phyloP scores from a whole-genome alignment of 2,797 vertebrate species.

The Notolepis coatsorum region DNA sequence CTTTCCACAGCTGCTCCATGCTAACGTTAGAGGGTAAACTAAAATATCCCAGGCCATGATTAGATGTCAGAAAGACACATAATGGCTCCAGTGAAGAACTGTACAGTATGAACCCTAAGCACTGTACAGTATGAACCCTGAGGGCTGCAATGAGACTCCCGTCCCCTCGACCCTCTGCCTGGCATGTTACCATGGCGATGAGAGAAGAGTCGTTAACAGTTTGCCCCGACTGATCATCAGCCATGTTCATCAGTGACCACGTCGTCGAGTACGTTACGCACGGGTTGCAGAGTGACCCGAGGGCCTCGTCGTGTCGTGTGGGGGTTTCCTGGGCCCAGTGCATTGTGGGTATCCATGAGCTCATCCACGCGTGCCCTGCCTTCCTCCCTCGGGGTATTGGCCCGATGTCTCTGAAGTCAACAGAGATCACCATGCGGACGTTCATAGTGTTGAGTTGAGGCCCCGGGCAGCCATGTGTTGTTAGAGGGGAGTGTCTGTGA shows the following conservation, averaged over 20 bases:
- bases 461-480: conserved; percentile 8
- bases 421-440: conserved; percentile 23
- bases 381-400: neutral
- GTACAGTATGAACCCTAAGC: neutral
- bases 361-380: conserved; percentile 3
- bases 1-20: neutral
- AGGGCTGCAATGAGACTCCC: neutral
- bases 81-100: neutral
- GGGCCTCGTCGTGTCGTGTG: neutral
- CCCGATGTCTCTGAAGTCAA: conserved; percentile 28
- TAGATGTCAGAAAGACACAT: neutral
- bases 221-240: neutral
- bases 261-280: neutral
- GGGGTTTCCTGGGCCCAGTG: neutral
- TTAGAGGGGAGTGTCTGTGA: conserved; percentile 18
- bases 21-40: neutral
- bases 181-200: neutral
- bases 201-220: neutral
- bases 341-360: neutral
- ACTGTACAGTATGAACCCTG: neutral
- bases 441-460: conserved; percentile 19
- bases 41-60: neutral
- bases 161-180: neutral
- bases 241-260: neutral
- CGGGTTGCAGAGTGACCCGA: neutral